Conservation (phyloP, 2,113 vertebrate species). For the Dasyprocta punctata region DNA sequence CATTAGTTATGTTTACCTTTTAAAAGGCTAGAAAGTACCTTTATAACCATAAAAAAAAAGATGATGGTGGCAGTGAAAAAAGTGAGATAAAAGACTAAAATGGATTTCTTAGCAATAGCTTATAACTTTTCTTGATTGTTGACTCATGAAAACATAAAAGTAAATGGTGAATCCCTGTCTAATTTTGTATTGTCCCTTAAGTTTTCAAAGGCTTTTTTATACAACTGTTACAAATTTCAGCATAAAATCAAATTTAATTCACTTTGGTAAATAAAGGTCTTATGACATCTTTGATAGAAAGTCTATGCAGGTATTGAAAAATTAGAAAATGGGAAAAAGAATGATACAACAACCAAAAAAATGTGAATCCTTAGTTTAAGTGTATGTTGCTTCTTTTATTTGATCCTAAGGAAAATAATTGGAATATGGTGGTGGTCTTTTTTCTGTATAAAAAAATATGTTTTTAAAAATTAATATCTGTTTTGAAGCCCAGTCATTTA, state of each 20-base stretch:
- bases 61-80: neutral
- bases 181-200: neutral
- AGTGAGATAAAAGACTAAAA: neutral
- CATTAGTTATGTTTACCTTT: neutral
- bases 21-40: slow-evolving; percentile 39
- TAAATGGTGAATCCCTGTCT: neutral
- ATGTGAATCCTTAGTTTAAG: neutral
- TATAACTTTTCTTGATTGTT: neutral
- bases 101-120: neutral
- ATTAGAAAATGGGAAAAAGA: neutral
- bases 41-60: neutral
- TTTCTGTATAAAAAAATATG: neutral
- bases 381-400: slow-evolving; percentile 17
- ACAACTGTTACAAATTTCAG: neutral
- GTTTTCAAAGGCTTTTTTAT: neutral
- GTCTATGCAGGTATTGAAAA: neutral
- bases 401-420: slow-evolving; percentile 31
- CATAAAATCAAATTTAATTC: slow-evolving; percentile 18
- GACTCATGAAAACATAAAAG: neutral
- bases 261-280: neutral
- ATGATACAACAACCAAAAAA: neutral
- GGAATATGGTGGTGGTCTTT: neutral
- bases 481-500: neutral
- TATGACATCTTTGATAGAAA: neutral
- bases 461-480: neutral